A percentile compares a stretch with the other conserved stretches of the same genome.
phyloP scores from a whole-genome alignment of 37 sponge, comb jelly and placozoan genomes.

The Ephydatia muelleri region DNA sequence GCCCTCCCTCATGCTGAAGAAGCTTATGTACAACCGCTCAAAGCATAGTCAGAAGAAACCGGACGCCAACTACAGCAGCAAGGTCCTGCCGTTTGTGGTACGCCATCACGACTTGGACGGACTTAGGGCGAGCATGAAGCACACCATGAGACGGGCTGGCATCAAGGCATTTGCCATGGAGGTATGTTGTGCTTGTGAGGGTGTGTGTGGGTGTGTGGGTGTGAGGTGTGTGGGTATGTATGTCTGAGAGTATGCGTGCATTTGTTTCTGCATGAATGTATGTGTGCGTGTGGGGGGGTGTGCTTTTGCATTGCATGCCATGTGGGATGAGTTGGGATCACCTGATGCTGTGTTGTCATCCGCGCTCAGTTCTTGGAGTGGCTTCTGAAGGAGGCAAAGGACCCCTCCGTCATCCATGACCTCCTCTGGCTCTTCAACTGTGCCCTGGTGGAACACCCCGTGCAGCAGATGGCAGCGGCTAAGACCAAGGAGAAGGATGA shows the following conservation, averaged over 20 bases:
- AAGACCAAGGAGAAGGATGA: slow-evolving; percentile 57
- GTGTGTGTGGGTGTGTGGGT: neutral
- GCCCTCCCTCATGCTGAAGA: slow-evolving; percentile 65
- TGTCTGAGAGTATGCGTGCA: neutral
- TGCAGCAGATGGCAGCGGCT: slow-evolving; percentile 45
- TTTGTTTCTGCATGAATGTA: neutral
- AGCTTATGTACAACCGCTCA: slow-evolving; percentile 75
- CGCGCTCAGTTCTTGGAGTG: slow-evolving; percentile 69
- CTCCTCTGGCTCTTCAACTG: slow-evolving; percentile 86
- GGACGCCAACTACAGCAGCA: slow-evolving; percentile 46
- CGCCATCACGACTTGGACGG: slow-evolving; percentile 80
- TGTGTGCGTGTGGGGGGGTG: neutral
- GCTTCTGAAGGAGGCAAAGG: slow-evolving; percentile 59
- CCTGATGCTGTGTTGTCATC: neutral
- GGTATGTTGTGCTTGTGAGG: slow-evolving; percentile 21
- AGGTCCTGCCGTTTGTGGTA: slow-evolving; percentile 61
- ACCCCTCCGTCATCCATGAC: slow-evolving; percentile 76
- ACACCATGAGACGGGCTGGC: slow-evolving; percentile 71
- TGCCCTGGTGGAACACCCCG: slow-evolving; percentile 65
- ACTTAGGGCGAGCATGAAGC: slow-evolving; percentile 76
- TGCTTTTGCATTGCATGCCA: too few relatives aligned
- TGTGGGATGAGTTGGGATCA: neutral
- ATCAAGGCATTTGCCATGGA: slow-evolving; percentile 69
- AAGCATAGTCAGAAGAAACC: slow-evolving; percentile 41
- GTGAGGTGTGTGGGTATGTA: neutral